Evolutionary conservation across 2,113 vertebrate species (phyloP).

Genomic region (Sorex araneus): DNA sequence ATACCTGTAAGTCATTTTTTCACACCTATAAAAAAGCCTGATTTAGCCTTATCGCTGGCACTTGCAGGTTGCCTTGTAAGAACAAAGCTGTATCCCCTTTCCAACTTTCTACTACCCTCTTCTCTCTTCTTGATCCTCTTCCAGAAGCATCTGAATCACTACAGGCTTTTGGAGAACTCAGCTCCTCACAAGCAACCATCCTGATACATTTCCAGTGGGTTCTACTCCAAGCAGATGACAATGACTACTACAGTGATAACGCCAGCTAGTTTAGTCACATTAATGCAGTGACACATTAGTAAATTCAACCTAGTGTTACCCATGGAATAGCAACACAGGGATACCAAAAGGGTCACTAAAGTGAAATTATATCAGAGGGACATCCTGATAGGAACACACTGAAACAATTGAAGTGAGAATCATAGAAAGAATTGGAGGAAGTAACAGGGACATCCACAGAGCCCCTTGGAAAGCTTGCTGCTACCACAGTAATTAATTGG

Average conservation of each 20-base stretch:
- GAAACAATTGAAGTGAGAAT: not conserved
- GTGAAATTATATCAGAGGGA: not conserved
- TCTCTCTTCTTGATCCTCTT: not conserved
- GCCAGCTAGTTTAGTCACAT: not conserved
- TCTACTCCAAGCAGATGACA: slow-evolving; percentile 4
- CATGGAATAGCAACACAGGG: not conserved
- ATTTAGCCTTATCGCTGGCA: not conserved
- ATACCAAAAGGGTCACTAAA: not conserved
- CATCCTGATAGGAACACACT: slow-evolving; percentile 45
- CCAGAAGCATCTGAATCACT: not conserved
- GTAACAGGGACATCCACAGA: not conserved
- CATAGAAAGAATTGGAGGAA: not conserved
- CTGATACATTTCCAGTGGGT: not conserved
- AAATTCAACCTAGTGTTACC: not conserved
- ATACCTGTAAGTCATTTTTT: slow-evolving; percentile 19
- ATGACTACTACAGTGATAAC: not conserved
- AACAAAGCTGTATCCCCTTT: not conserved
- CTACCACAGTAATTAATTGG: slow-evolving; percentile 40
- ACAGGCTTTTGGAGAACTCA: not conserved
- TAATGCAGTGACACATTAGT: not conserved
- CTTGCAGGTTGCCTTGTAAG: not conserved
- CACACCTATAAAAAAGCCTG: not conserved
- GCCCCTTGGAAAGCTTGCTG: not conserved
- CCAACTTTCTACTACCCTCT: not conserved
- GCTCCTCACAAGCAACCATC: not conserved